These are phyloP conservation scores for Hemiscyllium ocellatum DNA, from an alignment of 2,113 vertebrate genomes.

Conservation along the genomic window DNA sequence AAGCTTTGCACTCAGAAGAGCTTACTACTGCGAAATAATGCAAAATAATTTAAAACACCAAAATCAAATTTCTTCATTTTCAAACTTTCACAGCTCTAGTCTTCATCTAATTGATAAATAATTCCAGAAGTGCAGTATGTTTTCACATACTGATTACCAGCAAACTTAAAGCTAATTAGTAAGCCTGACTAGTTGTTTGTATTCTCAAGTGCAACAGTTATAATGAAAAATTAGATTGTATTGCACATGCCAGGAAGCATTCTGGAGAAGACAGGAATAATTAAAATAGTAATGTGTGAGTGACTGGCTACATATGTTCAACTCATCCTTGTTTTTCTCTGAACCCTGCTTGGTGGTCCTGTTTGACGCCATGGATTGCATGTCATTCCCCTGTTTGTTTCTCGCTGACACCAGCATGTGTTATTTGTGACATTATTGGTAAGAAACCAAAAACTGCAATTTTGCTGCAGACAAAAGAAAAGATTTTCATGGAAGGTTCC, in stretches of 20 bases:
- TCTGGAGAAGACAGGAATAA: background rate
- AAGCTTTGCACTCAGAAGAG: background rate
- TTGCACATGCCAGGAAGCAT: background rate
- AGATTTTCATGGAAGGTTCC: background rate
- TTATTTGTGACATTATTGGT: background rate
- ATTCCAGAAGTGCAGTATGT: background rate
- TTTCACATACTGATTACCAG: background rate
- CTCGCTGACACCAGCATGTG: no score
- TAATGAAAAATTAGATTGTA: background rate
- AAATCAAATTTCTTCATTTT: background rate
- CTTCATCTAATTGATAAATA: background rate
- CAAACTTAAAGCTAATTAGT: background rate
- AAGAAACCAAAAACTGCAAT: background rate
- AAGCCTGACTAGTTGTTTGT: background rate
- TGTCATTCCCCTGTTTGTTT: background rate
- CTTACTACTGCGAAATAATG: no score
- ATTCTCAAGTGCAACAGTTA: background rate
- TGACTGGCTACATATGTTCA: background rate
- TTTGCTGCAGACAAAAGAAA: background rate
- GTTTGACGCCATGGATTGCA: background rate
- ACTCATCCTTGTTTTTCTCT: background rate
- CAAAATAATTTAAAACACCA: background rate
- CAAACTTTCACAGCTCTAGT: background rate
- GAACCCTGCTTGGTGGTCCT: constrained; percentile 8
- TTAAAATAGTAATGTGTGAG: background rate